These are phyloP conservation scores for Pygathrix nemaeus DNA, from an alignment of 2,113 vertebrate species.

Conservation along the genomic window DNA sequence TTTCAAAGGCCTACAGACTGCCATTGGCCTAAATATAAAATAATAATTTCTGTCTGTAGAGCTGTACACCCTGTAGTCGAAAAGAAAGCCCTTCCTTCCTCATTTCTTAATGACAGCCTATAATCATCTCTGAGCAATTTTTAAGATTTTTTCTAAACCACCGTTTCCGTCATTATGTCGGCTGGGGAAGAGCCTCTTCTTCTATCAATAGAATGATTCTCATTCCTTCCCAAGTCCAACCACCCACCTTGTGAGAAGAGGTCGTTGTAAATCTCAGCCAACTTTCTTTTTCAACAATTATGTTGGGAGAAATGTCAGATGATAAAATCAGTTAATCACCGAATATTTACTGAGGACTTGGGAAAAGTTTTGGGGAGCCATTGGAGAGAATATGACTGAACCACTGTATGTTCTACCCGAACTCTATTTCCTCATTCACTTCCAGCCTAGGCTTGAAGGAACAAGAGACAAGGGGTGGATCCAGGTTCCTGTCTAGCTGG, in stretches of 20 bases:
- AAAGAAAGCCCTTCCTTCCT: slow-evolving; percentile 70
- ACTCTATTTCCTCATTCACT: not conserved
- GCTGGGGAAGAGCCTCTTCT: not conserved
- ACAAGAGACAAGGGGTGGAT: not conserved
- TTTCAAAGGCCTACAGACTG: slow-evolving; percentile 59
- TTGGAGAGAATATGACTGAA: not conserved
- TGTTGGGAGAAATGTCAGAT: not conserved
- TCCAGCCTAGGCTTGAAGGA: not conserved
- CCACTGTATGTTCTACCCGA: not conserved
- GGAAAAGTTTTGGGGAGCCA: not conserved
- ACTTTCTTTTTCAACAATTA: not conserved
- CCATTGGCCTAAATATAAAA: slow-evolving; percentile 58
- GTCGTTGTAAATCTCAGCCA: not conserved
- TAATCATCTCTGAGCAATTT: slow-evolving; percentile 69
- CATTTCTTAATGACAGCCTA: slow-evolving; percentile 59
- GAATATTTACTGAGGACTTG: not conserved
- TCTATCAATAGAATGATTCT: slow-evolving; percentile 5
- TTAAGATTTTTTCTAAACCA: slow-evolving; percentile 54
- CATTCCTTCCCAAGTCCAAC: not conserved
- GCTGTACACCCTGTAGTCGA: not conserved
- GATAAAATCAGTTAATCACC: not conserved
- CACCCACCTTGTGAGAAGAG: slow-evolving; percentile 34
- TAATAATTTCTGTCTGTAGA: slow-evolving; percentile 68
- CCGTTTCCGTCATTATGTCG: not conserved
- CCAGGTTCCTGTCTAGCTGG: not conserved